phyloP scores from a whole-genome alignment of 2,797 vertebrate species.

The Sebastes hopkinsi region DNA sequence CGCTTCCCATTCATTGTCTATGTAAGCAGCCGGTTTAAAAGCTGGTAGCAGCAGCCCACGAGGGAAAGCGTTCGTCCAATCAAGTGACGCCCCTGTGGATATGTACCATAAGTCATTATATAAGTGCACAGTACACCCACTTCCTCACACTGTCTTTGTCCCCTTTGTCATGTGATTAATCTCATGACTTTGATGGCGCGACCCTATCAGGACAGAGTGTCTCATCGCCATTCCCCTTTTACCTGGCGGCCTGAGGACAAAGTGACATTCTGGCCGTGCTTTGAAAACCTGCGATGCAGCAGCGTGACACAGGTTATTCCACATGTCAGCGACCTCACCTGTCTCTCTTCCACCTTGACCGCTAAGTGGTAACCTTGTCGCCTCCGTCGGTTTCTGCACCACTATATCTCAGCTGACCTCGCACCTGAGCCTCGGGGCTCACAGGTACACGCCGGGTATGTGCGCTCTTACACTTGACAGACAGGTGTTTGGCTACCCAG shows the following conservation, averaged over 20 bases:
- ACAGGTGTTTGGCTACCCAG: constrained; percentile 52
- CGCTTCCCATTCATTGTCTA: too few species aligned
- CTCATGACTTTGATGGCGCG: neutral
- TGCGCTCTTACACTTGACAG: constrained; percentile 18
- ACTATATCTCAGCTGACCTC: neutral
- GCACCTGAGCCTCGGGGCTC: neutral
- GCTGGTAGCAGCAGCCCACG: too few species aligned
- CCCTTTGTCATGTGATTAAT: constrained; percentile 22
- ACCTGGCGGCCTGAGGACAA: constrained; percentile 6
- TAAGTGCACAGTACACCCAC: neutral
- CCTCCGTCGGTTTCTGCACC: neutral
- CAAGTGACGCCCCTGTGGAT: too few species aligned
- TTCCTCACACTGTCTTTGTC: neutral
- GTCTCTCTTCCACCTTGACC: neutral
- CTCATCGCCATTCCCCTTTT: constrained; percentile 3
- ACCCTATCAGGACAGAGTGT: constrained; percentile 14
- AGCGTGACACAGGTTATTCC: neutral
- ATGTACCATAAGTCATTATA: neutral
- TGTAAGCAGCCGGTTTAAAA: too few species aligned
- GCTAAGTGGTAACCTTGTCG: neutral
- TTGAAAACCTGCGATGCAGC: neutral
- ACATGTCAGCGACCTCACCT: neutral
- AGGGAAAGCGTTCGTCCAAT: too few species aligned
- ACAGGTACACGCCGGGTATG: neutral
- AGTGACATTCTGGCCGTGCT: neutral